Conservation (phyloP, 53 echinoderm and acorn worm genomes). For the Zoroaster sp. region DNA sequence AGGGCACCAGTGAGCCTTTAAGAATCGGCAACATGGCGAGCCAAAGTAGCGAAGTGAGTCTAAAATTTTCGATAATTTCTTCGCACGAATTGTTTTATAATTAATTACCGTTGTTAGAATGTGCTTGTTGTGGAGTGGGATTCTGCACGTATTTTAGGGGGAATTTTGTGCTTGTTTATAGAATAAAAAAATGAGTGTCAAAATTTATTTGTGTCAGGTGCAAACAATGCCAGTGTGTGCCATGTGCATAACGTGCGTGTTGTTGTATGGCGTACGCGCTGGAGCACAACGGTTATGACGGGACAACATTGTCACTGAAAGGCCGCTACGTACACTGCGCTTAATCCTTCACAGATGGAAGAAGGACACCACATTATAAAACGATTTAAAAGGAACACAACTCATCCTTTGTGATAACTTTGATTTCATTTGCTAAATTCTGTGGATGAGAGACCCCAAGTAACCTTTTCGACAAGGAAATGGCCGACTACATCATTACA, state of each 20-base stretch:
- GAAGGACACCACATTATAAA: too few species aligned
- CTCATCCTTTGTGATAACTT: too few species aligned
- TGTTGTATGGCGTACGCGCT: background rate
- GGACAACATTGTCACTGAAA: too few species aligned
- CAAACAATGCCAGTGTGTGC: background rate
- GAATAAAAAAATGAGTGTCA: background rate
- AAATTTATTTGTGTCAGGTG: background rate
- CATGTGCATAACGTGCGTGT: background rate
- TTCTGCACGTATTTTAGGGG: background rate
- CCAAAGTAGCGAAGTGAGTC: constrained; percentile 21
- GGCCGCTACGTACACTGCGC: too few species aligned
- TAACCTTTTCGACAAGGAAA: too few species aligned
- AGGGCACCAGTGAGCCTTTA: background rate
- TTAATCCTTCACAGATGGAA: too few species aligned
- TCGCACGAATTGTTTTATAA: background rate
- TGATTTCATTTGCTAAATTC: too few species aligned
- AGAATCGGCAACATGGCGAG: constrained; percentile 46
- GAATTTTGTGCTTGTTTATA: background rate
- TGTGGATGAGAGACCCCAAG: too few species aligned
- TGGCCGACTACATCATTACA: too few species aligned
- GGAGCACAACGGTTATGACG: too few species aligned
- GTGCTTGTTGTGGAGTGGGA: background rate
- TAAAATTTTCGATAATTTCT: background rate
- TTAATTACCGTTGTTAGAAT: background rate
- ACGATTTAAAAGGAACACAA: too few species aligned